phyloP scores from a whole-genome alignment of 2,113 vertebrate species.

The Entelurus aequoreus region DNA sequence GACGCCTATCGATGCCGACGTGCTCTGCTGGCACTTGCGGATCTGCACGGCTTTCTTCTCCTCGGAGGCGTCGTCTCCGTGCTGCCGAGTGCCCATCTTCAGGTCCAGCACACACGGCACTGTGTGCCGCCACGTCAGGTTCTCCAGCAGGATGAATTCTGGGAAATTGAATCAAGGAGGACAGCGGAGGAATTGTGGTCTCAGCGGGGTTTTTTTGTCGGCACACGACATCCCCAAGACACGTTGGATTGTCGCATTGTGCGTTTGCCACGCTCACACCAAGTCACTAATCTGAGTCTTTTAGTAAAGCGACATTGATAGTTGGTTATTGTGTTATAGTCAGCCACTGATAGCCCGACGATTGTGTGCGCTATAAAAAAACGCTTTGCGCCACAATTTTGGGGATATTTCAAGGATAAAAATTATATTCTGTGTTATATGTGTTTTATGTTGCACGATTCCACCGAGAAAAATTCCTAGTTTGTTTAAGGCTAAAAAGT shows the following conservation, averaged over 20 bases:
- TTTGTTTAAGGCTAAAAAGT: too few relatives aligned
- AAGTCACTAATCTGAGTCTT: conserved; percentile 9
- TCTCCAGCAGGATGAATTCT: conserved; percentile 98
- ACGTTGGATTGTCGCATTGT: not conserved
- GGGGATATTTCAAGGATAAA: too few relatives aligned
- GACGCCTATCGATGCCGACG: conserved; percentile 88
- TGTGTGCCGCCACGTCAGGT: conserved; percentile 87
- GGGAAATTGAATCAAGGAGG: conserved; percentile 52
- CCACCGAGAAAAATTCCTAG: too few relatives aligned
- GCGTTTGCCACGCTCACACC: not conserved
- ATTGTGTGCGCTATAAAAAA: conserved; percentile 84
- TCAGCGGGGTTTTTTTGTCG: not conserved
- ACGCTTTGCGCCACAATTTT: conserved; percentile 73
- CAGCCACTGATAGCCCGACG: not conserved
- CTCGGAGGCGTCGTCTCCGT: conserved; percentile 90
- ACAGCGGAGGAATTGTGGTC: conserved; percentile 8
- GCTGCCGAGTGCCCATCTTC: conserved; percentile 96
- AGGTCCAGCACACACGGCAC: conserved; percentile 94
- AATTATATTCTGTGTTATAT: too few relatives aligned
- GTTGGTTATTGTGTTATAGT: not conserved
- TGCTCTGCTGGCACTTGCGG: conserved; percentile 97
- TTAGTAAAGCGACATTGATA: conserved; percentile 16
- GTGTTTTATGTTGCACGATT: too few relatives aligned
- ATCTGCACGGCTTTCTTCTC: conserved; percentile 95
- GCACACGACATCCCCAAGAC: not conserved